Percentiles rank a stretch among this genome's conserved stretches.
These are phyloP conservation scores for Lacanobia wlatinum DNA, from an alignment of 2,888 invertebrate genomes.

Conservation along the genomic window DNA sequence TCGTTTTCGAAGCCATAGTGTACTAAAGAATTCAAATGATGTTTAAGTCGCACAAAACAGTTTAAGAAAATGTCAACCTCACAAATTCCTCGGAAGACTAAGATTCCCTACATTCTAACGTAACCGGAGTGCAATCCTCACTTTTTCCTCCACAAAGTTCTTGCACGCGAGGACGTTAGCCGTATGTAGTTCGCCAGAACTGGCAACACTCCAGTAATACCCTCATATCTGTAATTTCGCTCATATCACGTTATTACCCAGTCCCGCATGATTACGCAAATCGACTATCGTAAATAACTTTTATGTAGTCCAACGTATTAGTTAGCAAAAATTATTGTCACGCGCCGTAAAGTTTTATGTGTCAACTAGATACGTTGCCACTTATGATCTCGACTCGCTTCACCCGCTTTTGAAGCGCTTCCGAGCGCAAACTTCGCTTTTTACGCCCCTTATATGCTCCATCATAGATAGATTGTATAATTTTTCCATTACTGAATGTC, in stretches of 20 bases:
- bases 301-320: constrained; percentile 51
- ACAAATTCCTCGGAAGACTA: constrained; percentile 16
- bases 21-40: constrained; percentile 8
- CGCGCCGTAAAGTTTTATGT: constrained; percentile 50
- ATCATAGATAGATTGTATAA: constrained; percentile 59
- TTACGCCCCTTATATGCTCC: constrained; percentile 41
- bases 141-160: constrained; percentile 43
- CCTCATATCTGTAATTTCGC: constrained; percentile 50
- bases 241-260: constrained; percentile 48
- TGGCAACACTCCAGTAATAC: constrained; percentile 57
- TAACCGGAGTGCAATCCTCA: constrained; percentile 18
- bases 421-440: constrained; percentile 23
- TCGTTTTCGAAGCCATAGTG: not conserved
- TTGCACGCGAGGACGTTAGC: constrained; percentile 48
- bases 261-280: constrained; percentile 49
- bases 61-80: constrained; percentile 8
- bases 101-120: constrained; percentile 27
- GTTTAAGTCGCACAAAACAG: not conserved
- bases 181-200: constrained; percentile 21
- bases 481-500: constrained; percentile 61
- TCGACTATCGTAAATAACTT: constrained; percentile 55
- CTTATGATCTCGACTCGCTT: constrained; percentile 26
- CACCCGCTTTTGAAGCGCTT: constrained; percentile 11
- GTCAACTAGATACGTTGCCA: constrained; percentile 26
- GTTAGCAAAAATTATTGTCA: constrained; percentile 51